These are phyloP conservation scores for Prunella strophiata DNA, from an alignment of 2,797 vertebrate species.

Conservation along the genomic window DNA sequence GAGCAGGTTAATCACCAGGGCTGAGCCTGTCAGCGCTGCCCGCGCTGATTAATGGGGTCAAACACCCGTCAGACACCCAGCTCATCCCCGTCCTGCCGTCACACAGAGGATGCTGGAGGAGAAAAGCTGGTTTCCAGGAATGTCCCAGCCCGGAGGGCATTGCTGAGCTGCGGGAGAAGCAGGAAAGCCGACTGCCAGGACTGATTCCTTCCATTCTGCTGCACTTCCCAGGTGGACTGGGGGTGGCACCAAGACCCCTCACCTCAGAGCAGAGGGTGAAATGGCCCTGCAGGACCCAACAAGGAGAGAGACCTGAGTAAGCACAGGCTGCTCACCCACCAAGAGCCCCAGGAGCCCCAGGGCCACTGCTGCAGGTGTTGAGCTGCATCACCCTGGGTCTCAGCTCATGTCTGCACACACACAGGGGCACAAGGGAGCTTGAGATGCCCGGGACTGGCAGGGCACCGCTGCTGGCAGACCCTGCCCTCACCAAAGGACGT, in stretches of 20 bases:
- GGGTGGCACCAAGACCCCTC: not conserved
- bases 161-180: not conserved
- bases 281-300: not conserved
- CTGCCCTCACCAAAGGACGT: accelerated
- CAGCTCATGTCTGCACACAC: not conserved
- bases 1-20: slow-evolving; percentile 1
- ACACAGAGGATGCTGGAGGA: not conserved
- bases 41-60: not conserved
- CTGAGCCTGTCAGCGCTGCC: not conserved
- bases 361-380: accelerated
- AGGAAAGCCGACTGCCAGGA: accelerated
- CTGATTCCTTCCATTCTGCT: not conserved
- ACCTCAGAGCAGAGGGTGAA: not conserved
- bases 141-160: not conserved
- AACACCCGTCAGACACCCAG: not conserved
- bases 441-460: not conserved
- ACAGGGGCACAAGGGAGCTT: accelerated
- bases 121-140: slow-evolving; percentile 61
- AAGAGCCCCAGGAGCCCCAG: not conserved
- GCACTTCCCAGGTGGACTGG: not conserved
- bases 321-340: not conserved
- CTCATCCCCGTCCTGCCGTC: not conserved
- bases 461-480: not conserved
- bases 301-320: not conserved
- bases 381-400: not conserved